Evolutionary conservation across 2,113 vertebrate species (phyloP).

Genomic region (Maccullochella peelii): DNA sequence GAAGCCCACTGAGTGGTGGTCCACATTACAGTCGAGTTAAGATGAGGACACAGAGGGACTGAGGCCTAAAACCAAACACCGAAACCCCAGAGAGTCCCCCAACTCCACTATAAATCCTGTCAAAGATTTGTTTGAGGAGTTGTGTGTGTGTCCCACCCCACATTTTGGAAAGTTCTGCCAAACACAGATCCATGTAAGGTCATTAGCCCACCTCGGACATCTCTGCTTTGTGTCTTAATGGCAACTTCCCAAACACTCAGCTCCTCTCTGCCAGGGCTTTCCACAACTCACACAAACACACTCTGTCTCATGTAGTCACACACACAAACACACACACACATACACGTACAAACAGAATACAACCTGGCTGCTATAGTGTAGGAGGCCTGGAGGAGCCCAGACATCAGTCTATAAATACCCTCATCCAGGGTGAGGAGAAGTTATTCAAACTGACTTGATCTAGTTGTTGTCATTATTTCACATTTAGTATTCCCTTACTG

Average conservation of each 20-base stretch:
- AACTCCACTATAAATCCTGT: constrained; percentile 73
- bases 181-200: constrained; percentile 83
- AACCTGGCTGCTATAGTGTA: constrained; percentile 51
- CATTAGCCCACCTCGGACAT: constrained; percentile 72
- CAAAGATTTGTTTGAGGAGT: constrained; percentile 60
- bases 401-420: constrained; percentile 59
- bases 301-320: constrained; percentile 43
- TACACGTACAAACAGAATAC: constrained; percentile 43
- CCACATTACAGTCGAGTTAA: constrained; percentile 44
- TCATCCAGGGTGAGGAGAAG: constrained; percentile 14
- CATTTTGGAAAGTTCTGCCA: constrained; percentile 74
- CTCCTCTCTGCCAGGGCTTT: constrained; percentile 70
- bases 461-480: constrained; percentile 4
- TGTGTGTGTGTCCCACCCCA: constrained; percentile 43
- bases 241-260: constrained; percentile 82
- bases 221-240: constrained; percentile 84
- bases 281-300: constrained; percentile 65
- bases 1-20: constrained; percentile 35
- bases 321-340: constrained; percentile 52
- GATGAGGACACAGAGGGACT: constrained; percentile 61
- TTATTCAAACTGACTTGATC: constrained; percentile 26
- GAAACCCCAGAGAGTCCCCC: constrained; percentile 51
- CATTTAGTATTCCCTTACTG: not conserved
- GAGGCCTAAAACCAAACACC: constrained; percentile 54
- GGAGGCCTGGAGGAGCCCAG: constrained; percentile 33